These are phyloP conservation scores for Dendrolimus punctatus DNA, from an alignment of 1,140 invertebrate genomes.

Conservation along the genomic window DNA sequence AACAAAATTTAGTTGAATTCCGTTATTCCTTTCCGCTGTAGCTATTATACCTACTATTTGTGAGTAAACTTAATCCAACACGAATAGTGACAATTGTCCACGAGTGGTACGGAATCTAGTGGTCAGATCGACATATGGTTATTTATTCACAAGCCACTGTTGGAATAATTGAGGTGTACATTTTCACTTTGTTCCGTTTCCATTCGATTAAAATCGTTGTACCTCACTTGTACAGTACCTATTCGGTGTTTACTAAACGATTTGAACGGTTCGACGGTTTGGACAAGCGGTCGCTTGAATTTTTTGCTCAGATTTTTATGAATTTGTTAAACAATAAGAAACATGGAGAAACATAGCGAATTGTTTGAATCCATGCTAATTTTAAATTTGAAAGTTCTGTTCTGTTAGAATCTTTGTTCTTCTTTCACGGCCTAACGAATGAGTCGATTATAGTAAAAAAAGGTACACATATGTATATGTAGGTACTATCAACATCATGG, in stretches of 20 bases:
- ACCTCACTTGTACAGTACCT: conserved; percentile 64
- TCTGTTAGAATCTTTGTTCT: too few relatives aligned
- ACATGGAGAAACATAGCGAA: background rate
- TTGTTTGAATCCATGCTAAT: too few relatives aligned
- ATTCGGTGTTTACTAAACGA: conserved; percentile 69
- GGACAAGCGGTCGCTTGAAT: conserved; percentile 37
- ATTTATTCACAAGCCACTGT: conserved; percentile 57
- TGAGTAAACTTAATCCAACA: too few relatives aligned
- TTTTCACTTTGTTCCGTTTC: conserved; percentile 71
- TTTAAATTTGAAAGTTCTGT: too few relatives aligned
- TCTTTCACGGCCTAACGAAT: too few relatives aligned
- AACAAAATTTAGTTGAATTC: too few relatives aligned
- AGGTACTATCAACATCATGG: too few relatives aligned
- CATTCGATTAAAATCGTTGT: conserved; percentile 70
- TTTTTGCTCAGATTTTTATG: conserved; percentile 34
- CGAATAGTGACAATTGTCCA: too few relatives aligned
- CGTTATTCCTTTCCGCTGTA: too few relatives aligned
- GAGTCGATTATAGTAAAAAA: too few relatives aligned
- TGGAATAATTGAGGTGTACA: conserved; percentile 70
- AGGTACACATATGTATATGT: too few relatives aligned
- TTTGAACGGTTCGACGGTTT: conserved; percentile 63
- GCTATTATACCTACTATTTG: too few relatives aligned
- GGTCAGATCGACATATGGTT: conserved; percentile 43
- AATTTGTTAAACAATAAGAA: conserved; percentile 13
- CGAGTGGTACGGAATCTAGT: conserved; percentile 6